Evolutionary conservation across 2,888 invertebrate species (phyloP), one percentile per base, ranked within the genome.

Genomic region (Periphyllus acericola): DNA sequence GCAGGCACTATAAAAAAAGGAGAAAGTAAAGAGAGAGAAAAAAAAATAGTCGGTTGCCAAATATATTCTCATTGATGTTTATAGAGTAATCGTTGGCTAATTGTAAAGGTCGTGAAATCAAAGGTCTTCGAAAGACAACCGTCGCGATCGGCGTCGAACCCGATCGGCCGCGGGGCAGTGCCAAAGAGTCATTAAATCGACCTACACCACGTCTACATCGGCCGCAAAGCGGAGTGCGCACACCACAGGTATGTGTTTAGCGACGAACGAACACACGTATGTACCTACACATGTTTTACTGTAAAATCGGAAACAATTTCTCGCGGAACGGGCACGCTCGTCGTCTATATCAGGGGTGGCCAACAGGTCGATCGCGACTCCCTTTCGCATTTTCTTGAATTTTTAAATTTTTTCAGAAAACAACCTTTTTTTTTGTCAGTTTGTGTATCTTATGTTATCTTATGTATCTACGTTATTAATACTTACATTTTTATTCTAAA

Each of bases 51-150:
- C 40, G 25, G 21, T 81, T 81, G 68, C 81, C 80, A 40, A 40
- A 21, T 4, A 36, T 46, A 29, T 21, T 29, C 29, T 29, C 29
- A 40, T 40, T 29, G 40, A 81, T 21, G 29, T 40, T 21, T 68
- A 46, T 32, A 78, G n/a, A n/a, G n/a, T 68, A n/a, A 81, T n/a
- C 46, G 34, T 80, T 81, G 81, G 68, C 81, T 81, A 81, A 66
- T 68, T 81, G 40, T 40, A 40, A 81, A 81, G 81, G 81, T 81
- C 81, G 68, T 34, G 5, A 21, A 79, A 79, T 40, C 40, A 66
- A 68, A 81, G 66, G 68, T 68, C 40, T 68, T 66, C 68, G 19
- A 40, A 40, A 25, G 60, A 68, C 60, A n/a, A 68, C 21, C 19
- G 29, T 32, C n/a, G 40, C 25, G 52, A 21, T 52, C 32, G 29